Evolutionary conservation across 2,888 invertebrate genomes (phyloP), one percentile per base, ranked within the genome.

Genomic region (Nesidiocoris tenuis): DNA sequence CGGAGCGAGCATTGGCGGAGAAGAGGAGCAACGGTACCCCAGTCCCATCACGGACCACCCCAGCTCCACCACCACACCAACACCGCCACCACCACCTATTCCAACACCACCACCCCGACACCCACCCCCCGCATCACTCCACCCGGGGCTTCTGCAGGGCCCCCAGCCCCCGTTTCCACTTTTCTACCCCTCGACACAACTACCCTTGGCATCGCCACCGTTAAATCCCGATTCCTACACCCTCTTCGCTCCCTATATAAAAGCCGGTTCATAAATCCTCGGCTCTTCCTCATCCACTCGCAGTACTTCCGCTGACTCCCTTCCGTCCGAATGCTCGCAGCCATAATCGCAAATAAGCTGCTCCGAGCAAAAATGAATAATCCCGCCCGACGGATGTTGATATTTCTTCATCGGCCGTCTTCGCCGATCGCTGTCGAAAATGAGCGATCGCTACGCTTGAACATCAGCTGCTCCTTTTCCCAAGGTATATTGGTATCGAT

Each of bases 1-100:
- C 54, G 61, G 59, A 59, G 24, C 57, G 70, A 24, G 70, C 39
- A 39, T 24, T 59, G 59, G n/a, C 61, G 12, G 17, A 70, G 70
- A 70, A 25, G 61, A 61, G 67, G 19, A 23, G 22, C 66, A 25
- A 39, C 54, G 21, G 55, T 55, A 18, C 9, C 67, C 39, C 39
- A n/a, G n/a, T n/a, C n/a, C n/a, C n/a, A n/a, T n/a, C n/a, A n/a
- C n/a, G n/a, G n/a, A n/a, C n/a, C n/a, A n/a, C n/a, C n/a, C n/a
- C n/a, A n/a, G n/a, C n/a, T n/a, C n/a, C n/a, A n/a, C n/a, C n/a
- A n/a, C n/a, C n/a, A n/a, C n/a, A n/a, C n/a, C n/a, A n/a, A n/a
- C n/a, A n/a, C n/a, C n/a, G n/a, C n/a, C n/a, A n/a, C n/a, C n/a
- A n/a, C n/a, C n/a, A n/a, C n/a, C n/a, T n/a, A n/a, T n/a, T n/a